Base-by-base conservation (phyloP, 1,140 invertebrate species). In the Monomorium pharaonis region DNA sequence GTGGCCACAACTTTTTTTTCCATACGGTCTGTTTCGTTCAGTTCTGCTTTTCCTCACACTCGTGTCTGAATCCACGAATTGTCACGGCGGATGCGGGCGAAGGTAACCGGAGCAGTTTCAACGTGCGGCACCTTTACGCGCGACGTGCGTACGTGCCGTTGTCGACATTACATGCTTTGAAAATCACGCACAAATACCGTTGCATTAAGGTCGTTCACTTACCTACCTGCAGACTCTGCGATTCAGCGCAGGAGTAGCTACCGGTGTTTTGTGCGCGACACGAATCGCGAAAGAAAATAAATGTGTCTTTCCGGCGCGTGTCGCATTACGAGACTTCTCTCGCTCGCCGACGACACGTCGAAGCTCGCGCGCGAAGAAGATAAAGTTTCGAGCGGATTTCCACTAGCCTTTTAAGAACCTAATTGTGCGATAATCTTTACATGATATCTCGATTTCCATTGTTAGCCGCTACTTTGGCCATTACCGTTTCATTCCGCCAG, bases 101-200 rank as follows among this genome's bases (percentile, higher is more conserved):
- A n/a, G 18, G 51, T 33, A 74, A 83, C 18, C 51, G 37, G 51
- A 74, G 42, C 78, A 51, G 67, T 83, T 83, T 81, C 16, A 65
- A 37, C 49, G n/a, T 10, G 24, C 51, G 44, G 18, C 27, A 54
- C 69, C n/a, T 56, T 33, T 72, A 72, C 47, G 12, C 24, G 33
- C 51, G 33, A 30, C 37, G 67, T 60, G 58, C 21, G 9, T 76
- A 63, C 78, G 78, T 27, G 49, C 24, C 51, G 49, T 72, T 58
- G 65, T 58, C 37, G 24, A n/a, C n/a, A n/a, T n/a, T 60, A 72
- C 67, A 67, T 83, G 67, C 78, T 83, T 83, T 81, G 78, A 72
- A 72, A 83, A 83, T 83, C 78, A 27, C 27, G 78, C 51, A 72
- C 78, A 72, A 83, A 74, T 83, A 83, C 78, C 78, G 78, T 83